These are phyloP conservation scores for Hypolimnas misippus DNA, from an alignment of 2,888 invertebrate species.

Conservation along the genomic window DNA sequence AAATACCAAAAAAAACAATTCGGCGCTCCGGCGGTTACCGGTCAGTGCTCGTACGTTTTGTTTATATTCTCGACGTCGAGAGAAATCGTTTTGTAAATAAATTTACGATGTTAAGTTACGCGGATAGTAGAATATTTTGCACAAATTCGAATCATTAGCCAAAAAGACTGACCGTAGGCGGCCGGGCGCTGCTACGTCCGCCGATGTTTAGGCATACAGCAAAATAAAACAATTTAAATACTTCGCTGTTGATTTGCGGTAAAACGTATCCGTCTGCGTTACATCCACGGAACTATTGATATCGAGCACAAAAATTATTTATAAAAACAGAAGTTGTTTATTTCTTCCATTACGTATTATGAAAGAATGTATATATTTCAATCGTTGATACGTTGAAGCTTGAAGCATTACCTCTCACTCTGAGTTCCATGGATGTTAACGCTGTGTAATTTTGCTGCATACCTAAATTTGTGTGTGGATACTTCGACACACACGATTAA, in stretches of 20 bases:
- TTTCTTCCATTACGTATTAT: conserved; percentile 25
- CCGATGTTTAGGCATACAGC: conserved; percentile 68
- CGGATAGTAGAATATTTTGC: conserved; percentile 81
- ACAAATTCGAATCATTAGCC: conserved; percentile 81
- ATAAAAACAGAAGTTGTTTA: conserved; percentile 10
- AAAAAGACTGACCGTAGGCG: conserved; percentile 83
- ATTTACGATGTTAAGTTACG: conserved; percentile 76
- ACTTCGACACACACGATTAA: conserved; percentile 68
- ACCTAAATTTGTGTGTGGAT: conserved; percentile 63
- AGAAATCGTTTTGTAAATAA: conserved; percentile 76
- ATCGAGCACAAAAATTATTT: conserved; percentile 32
- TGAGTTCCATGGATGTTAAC: conserved; percentile 28
- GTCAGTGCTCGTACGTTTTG: conserved; percentile 77
- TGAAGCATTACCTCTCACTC: conserved; percentile 8
- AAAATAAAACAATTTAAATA: conserved; percentile 43
- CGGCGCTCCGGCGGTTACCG: conserved; percentile 79
- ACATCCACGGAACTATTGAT: conserved; percentile 31
- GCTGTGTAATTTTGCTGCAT: conserved; percentile 55
- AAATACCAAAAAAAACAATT: conserved; percentile 43
- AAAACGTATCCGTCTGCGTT: conserved; percentile 11
- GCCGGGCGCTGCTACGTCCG: conserved; percentile 73
- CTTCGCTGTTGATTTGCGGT: conserved; percentile 37
- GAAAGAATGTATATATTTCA: conserved; percentile 24
- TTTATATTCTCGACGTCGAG: conserved; percentile 63
- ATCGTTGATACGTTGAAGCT: conserved; percentile 16